Percentiles rank a stretch among this genome's conserved stretches.
phyloP scores from a whole-genome alignment of 2,113 vertebrate genomes.

The Neolamprologus brichardi region DNA sequence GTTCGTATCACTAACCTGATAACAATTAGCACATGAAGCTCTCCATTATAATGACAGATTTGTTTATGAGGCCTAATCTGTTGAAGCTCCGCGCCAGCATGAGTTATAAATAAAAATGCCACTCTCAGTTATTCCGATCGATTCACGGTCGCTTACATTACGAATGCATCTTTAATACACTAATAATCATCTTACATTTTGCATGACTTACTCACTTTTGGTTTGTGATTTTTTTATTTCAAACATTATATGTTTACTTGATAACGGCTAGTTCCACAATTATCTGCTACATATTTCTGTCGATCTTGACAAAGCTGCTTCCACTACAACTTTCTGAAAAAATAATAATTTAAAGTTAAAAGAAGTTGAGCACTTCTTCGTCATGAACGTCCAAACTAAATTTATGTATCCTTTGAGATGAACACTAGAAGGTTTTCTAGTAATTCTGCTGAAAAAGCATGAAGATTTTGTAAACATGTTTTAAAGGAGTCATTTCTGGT shows the following conservation, averaged over 20 bases:
- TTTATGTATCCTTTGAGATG: neutral
- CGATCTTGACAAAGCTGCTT: neutral
- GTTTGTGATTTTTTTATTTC: neutral
- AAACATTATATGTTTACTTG: neutral
- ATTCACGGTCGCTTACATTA: neutral
- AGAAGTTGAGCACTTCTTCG: neutral
- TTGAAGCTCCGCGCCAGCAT: neutral
- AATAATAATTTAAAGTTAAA: neutral
- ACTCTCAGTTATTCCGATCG: neutral
- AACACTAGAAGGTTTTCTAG: neutral
- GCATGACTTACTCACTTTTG: neutral
- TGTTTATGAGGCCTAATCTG: slow-evolving; percentile 63
- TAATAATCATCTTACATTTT: neutral
- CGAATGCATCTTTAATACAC: neutral
- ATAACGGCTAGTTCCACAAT: neutral
- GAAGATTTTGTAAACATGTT: neutral
- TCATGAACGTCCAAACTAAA: neutral
- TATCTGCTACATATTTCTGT: neutral
- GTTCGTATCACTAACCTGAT: slow-evolving; percentile 46
- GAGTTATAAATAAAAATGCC: slow-evolving; percentile 10
- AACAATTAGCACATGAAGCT: slow-evolving; percentile 54
- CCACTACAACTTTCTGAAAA: neutral
- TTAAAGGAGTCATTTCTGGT: neutral
- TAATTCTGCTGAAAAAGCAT: neutral
- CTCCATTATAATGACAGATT: slow-evolving; percentile 43